Conservation (phyloP, 2,888 invertebrate species). For the Orthosia gracilis region DNA sequence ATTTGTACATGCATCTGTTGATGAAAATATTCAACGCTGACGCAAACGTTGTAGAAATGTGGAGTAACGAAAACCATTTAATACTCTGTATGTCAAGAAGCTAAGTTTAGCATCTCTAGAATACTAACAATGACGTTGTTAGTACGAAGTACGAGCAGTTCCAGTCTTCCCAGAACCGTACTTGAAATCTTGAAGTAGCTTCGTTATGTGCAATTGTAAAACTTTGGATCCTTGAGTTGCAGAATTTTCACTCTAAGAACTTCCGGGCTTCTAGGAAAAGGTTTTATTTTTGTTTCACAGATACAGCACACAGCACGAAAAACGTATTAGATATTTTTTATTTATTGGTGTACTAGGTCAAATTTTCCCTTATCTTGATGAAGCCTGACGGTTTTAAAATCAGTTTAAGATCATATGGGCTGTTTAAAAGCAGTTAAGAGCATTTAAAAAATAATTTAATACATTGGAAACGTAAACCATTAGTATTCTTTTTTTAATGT, state of each 20-base stretch:
- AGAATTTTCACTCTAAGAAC: slow-evolving; percentile 23
- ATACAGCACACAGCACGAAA: neutral
- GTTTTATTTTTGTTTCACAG: neutral
- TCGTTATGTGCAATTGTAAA: slow-evolving; percentile 42
- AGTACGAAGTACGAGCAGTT: slow-evolving; percentile 20
- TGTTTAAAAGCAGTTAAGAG: neutral
- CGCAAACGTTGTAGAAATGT: neutral
- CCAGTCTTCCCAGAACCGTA: slow-evolving; percentile 12
- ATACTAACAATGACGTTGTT: slow-evolving; percentile 33
- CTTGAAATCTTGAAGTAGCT: slow-evolving; percentile 43
- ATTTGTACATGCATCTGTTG: neutral
- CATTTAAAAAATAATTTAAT: neutral
- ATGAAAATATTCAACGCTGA: neutral
- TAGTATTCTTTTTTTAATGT: neutral
- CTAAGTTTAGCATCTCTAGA: neutral
- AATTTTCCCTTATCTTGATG: slow-evolving; percentile 15
- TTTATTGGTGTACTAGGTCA: neutral
- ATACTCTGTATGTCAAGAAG: neutral
- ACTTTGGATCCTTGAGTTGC: slow-evolving; percentile 22
- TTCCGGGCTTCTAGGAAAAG: neutral
- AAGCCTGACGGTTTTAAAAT: neutral
- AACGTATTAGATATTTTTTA: neutral
- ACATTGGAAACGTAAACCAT: neutral
- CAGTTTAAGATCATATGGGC: neutral
- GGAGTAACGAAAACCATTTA: neutral